Percentiles rank a stretch among this genome's conserved stretches.
Conservation (phyloP, 2,797 vertebrate genomes). For the Rhinogobio ventralis region DNA sequence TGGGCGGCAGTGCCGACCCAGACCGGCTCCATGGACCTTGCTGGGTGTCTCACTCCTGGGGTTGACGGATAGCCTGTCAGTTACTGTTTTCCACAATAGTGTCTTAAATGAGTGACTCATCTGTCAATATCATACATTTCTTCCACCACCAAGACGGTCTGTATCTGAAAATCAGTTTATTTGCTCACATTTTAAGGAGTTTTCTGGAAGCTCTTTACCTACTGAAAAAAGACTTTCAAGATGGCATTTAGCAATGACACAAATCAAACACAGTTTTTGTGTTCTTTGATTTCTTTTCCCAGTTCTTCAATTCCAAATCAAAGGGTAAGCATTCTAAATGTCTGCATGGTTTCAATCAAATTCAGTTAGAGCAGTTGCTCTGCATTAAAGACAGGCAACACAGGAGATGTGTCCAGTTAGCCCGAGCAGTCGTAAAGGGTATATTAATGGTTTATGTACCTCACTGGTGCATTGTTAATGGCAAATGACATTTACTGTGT, state of each 20-base stretch:
- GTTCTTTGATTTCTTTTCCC: not conserved
- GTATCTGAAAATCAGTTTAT: constrained; percentile 17
- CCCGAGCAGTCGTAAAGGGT: constrained; percentile 76
- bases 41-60: constrained; percentile 77
- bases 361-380: constrained; percentile 61
- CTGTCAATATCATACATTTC: constrained; percentile 35
- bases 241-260: not conserved
- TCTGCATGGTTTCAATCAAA: not conserved
- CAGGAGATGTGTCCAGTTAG: constrained; percentile 75
- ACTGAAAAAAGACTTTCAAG: not conserved
- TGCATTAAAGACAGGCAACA: constrained; percentile 68
- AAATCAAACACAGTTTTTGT: not conserved
- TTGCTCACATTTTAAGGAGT: not conserved
- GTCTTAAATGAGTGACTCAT: constrained; percentile 51
- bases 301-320: not conserved
- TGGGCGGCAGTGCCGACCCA: constrained; percentile 65
- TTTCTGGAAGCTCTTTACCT: not conserved
- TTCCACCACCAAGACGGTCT: not conserved
- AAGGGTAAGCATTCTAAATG: not conserved
- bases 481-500: constrained; percentile 81
- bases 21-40: constrained; percentile 74
- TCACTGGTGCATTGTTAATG: constrained; percentile 80
- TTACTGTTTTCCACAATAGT: constrained; percentile 38
- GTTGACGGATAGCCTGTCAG: constrained; percentile 77
- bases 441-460: constrained; percentile 83